These are phyloP conservation scores for Phrynosoma platyrhinos DNA, from an alignment of 2,113 vertebrate genomes.

Conservation along the genomic window DNA sequence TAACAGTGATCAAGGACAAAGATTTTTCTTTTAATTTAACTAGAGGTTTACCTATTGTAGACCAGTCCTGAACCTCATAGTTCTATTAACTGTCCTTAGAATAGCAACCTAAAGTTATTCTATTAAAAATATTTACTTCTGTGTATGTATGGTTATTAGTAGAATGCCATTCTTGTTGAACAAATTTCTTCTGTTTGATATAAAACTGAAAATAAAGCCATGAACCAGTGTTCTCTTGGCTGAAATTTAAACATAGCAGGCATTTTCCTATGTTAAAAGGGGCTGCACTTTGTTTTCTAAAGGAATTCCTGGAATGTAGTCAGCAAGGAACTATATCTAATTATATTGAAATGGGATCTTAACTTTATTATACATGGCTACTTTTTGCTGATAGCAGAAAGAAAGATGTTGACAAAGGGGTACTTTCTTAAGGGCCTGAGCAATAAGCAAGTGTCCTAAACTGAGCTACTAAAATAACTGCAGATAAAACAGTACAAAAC, in stretches of 20 bases:
- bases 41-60: not conserved
- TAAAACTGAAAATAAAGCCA: conserved; percentile 65
- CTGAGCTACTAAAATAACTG: conserved; percentile 54
- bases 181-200: conserved; percentile 65
- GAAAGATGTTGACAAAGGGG: conserved; percentile 58
- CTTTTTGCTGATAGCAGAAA: conserved; percentile 50
- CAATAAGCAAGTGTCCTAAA: conserved; percentile 59
- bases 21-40: not conserved
- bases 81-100: not conserved
- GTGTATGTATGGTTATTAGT: not conserved
- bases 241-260: conserved; percentile 74
- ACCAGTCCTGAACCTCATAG: not conserved
- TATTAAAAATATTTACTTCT: conserved; percentile 33
- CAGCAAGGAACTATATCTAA: conserved; percentile 73
- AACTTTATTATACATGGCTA: conserved; percentile 70
- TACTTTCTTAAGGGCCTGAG: conserved; percentile 42
- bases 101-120: not conserved
- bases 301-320: conserved; percentile 79
- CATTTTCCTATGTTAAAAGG: conserved; percentile 67
- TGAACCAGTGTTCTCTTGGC: conserved; percentile 55
- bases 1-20: too few relatives aligned
- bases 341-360: conserved; percentile 79
- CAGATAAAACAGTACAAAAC: conserved; percentile 59
- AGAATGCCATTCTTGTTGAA: conserved; percentile 50
- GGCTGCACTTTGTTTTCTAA: conserved; percentile 64